Conservation (phyloP, 2,797 vertebrate genomes). For the Notolepis coatsorum region DNA sequence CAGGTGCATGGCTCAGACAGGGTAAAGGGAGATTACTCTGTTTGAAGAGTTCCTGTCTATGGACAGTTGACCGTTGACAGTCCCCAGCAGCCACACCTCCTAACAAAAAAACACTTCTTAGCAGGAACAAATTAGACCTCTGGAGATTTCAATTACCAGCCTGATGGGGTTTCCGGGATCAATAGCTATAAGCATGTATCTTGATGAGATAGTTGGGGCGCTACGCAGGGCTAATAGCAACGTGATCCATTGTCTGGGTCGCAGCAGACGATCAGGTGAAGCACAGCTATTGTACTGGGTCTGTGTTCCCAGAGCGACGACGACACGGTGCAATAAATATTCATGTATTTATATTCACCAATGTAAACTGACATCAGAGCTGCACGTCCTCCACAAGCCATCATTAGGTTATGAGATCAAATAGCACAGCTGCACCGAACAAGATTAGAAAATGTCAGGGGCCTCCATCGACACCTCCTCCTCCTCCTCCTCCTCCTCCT, state of each 20-base stretch:
- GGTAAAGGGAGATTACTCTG: not conserved
- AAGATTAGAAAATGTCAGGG: constrained; percentile 71
- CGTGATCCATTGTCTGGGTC: no score
- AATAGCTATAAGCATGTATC: constrained; percentile 59
- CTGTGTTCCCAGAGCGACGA: constrained; percentile 27
- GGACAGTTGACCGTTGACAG: constrained; percentile 12
- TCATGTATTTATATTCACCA: constrained; percentile 37
- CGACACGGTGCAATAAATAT: constrained; percentile 61
- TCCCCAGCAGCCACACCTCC: constrained; percentile 35
- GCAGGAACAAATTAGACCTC: constrained; percentile 69
- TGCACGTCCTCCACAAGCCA: constrained; percentile 34
- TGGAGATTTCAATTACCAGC: constrained; percentile 77
- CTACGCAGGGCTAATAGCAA: constrained; percentile 24
- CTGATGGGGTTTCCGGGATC: constrained; percentile 67
- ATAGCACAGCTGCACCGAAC: constrained; percentile 50
- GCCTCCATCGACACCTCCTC: not conserved
- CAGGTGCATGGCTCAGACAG: not conserved
- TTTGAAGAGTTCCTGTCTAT: not conserved
- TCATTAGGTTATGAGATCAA: constrained; percentile 60
- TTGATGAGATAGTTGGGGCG: constrained; percentile 45
- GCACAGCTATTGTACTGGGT: constrained; percentile 26
- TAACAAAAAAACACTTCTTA: constrained; percentile 44
- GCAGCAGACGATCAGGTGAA: no score
- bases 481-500: constrained; percentile 8
- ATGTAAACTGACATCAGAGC: constrained; percentile 51